phyloP scores from a whole-genome alignment of 2,113 vertebrate genomes.

The Cyphomyrus plagiostoma region DNA sequence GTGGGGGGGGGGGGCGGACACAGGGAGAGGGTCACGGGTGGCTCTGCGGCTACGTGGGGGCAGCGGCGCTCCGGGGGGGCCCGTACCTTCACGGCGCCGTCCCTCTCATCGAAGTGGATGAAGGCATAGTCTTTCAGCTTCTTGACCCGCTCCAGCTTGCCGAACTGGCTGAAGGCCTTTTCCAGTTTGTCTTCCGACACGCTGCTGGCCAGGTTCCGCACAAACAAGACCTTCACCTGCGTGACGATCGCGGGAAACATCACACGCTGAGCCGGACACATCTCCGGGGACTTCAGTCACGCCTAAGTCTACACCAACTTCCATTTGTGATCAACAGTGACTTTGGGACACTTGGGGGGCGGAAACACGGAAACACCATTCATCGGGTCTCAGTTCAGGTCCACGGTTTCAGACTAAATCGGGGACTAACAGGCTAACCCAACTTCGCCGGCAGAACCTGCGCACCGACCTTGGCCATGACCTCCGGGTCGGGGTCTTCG shows the following conservation, averaged over 20 bases:
- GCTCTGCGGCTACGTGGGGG: not conserved
- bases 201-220: slow-evolving; percentile 87
- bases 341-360: not conserved
- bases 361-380: not conserved
- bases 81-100: slow-evolving; percentile 89
- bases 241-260: not conserved
- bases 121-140: slow-evolving; percentile 98
- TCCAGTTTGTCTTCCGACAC: slow-evolving; percentile 96
- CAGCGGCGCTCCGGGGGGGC: too few species aligned
- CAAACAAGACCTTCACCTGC: slow-evolving; percentile 95
- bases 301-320: too few species aligned
- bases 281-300: too few species aligned
- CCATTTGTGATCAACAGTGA: not conserved
- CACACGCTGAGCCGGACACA: not conserved
- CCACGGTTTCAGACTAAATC: not conserved
- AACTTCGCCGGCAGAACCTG: not conserved
- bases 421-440: not conserved
- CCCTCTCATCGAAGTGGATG: slow-evolving; percentile 91
- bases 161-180: slow-evolving; percentile 86
- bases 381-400: not conserved
- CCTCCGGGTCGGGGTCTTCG: slow-evolving; percentile 96
- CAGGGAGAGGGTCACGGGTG: not conserved
- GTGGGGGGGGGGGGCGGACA: not conserved
- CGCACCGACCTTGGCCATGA: slow-evolving; percentile 90
- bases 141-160: slow-evolving; percentile 95